phyloP scores from a whole-genome alignment of 2,888 invertebrate genomes.

The Proisotoma minuta region DNA sequence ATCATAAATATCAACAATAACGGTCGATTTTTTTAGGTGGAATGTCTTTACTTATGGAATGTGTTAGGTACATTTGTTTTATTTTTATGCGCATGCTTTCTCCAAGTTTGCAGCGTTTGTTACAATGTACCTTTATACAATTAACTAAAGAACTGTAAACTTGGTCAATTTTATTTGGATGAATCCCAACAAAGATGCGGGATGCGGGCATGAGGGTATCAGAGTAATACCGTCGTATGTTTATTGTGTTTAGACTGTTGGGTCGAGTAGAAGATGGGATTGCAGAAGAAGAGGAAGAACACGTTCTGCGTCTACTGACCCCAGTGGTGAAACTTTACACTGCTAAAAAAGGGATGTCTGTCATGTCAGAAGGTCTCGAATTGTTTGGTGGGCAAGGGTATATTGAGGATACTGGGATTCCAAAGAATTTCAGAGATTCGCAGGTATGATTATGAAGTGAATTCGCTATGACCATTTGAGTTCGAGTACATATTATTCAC shows the following conservation, averaged over 20 bases:
- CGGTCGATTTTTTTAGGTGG: too few species aligned
- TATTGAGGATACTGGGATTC: conserved; percentile 58
- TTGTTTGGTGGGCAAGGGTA: conserved; percentile 59
- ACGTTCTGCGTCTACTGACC: conserved; percentile 54
- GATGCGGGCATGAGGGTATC: too few species aligned
- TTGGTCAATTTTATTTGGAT: too few species aligned
- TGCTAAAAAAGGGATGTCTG: conserved; percentile 55
- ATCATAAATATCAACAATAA: too few species aligned
- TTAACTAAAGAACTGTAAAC: too few species aligned
- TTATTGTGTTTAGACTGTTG: conserved; percentile 48
- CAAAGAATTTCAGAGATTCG: conserved; percentile 55
- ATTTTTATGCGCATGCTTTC: too few species aligned
- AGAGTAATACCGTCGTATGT: too few species aligned
- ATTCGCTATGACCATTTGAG: conserved; percentile 5
- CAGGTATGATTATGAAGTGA: conserved; percentile 53
- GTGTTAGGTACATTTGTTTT: conserved; percentile 49
- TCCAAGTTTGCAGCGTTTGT: too few species aligned
- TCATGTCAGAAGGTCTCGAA: conserved; percentile 56
- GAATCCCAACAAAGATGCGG: too few species aligned
- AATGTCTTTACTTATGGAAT: conserved; percentile 53
- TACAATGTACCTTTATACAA: too few species aligned
- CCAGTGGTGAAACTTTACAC: conserved; percentile 57
- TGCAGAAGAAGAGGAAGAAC: conserved; percentile 50
- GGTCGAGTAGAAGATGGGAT: conserved; percentile 52
- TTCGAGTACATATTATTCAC: too few species aligned